Percentiles rank a stretch among this genome's conserved stretches.
These are phyloP conservation scores for Pelvicachromis taeniatus DNA, from an alignment of 2,113 vertebrate genomes.

Conservation along the genomic window DNA sequence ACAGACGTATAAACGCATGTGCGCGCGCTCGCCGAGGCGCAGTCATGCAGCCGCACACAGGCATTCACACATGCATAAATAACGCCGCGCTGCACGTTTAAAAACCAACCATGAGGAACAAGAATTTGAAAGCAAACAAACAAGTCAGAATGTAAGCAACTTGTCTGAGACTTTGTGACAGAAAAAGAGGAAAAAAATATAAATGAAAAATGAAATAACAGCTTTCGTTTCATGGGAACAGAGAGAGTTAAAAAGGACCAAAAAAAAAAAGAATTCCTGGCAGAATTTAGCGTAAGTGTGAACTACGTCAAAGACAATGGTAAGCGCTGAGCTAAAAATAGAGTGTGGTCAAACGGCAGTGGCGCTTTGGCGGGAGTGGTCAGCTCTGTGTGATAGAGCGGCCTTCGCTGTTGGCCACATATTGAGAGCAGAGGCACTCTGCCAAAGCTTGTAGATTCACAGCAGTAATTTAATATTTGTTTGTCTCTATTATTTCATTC, in stretches of 20 bases:
- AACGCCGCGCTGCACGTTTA: conserved; percentile 41
- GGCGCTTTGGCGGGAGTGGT: conserved; percentile 67
- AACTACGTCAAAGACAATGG: conserved; percentile 70
- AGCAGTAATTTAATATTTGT: conserved; percentile 76
- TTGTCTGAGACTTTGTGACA: conserved; percentile 37
- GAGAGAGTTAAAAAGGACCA: conserved; percentile 31
- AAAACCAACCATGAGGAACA: conserved; percentile 50
- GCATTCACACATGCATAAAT: conserved; percentile 46
- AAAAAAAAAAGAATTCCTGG: conserved; percentile 48
- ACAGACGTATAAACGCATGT: conserved; percentile 41
- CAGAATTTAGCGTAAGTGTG: conserved; percentile 69
- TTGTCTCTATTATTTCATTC: conserved; percentile 67
- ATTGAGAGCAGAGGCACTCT: conserved; percentile 48
- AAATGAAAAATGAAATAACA: conserved; percentile 15
- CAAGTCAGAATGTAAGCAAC: conserved; percentile 61
- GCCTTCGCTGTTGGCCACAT: conserved; percentile 44
- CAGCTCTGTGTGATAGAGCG: conserved; percentile 66
- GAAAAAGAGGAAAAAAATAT: conserved; percentile 46
- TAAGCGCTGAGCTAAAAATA: conserved; percentile 77
- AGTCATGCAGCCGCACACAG: conserved; percentile 9
- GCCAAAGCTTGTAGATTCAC: conserved; percentile 70
- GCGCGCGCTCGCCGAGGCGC: conserved; percentile 5
- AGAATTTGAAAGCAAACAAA: conserved; percentile 63
- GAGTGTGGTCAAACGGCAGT: conserved; percentile 71
- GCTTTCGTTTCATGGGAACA: conserved; percentile 43